Evolutionary conservation across 2,113 vertebrate species (phyloP).

Genomic region (Peucedramus taeniatus): DNA sequence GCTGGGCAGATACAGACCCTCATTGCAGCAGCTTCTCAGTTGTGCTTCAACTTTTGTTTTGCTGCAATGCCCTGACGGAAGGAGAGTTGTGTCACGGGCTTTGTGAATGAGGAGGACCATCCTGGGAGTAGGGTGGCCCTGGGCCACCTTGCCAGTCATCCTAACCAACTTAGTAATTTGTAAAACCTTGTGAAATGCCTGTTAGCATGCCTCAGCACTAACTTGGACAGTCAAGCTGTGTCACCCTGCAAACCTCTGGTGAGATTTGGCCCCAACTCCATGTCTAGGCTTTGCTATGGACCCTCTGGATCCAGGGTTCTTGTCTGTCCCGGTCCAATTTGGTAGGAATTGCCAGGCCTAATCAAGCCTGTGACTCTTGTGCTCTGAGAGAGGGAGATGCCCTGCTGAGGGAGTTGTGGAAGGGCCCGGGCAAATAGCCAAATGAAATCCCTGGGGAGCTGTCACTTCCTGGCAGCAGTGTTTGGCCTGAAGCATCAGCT

Average conservation of each 20-base stretch:
- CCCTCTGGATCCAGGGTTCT: not conserved
- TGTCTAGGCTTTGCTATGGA: not conserved
- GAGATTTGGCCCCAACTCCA: not conserved
- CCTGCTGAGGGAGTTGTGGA: not conserved
- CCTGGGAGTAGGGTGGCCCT: not conserved
- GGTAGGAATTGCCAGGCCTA: not conserved
- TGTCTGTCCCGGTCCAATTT: not conserved
- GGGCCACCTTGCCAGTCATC: not conserved
- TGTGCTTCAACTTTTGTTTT: not conserved
- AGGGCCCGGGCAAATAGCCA: not conserved
- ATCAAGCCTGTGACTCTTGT: not conserved
- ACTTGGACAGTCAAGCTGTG: not conserved
- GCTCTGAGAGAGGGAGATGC: not conserved
- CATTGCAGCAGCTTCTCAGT: accelerated
- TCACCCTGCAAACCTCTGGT: not conserved
- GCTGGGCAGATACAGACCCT: not conserved
- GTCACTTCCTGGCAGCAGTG: not conserved
- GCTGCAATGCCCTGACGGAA: not conserved
- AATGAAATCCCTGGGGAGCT: not conserved
- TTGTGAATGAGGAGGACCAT: not conserved
- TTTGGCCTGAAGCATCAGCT: not conserved
- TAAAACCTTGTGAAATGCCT: not conserved
- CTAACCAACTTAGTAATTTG: accelerated
- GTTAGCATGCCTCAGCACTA: not conserved
- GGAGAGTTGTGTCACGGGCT: accelerated